phyloP scores from a whole-genome alignment of 2,113 vertebrate species.

The Peromyscus leucopus region DNA sequence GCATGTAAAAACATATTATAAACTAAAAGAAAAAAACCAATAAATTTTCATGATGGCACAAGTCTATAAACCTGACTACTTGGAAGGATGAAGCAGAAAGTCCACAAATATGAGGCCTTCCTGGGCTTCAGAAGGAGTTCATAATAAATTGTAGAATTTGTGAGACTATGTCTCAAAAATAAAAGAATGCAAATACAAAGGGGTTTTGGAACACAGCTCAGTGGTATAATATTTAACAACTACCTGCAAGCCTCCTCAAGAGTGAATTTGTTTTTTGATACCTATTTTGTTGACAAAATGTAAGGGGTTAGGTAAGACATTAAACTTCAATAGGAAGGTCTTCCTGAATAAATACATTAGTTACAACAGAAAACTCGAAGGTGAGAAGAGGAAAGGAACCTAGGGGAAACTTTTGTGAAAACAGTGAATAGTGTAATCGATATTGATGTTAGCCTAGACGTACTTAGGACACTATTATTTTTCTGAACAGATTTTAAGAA shows the following conservation, averaged over 20 bases:
- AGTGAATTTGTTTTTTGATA: neutral
- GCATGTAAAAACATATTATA: neutral
- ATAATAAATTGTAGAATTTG: too few species aligned
- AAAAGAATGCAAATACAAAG: neutral
- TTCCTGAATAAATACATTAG: neutral
- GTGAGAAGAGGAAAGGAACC: neutral
- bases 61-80: neutral
- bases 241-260: neutral
- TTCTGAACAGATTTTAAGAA: neutral
- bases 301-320: neutral
- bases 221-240: neutral
- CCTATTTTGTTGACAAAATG: neutral
- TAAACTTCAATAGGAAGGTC: neutral
- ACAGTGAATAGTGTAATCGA: neutral
- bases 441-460: neutral
- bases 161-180: neutral
- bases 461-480: neutral
- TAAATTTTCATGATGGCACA: too few species aligned
- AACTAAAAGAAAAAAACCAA: neutral
- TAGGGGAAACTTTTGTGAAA: neutral
- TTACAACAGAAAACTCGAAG: too few species aligned
- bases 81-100: neutral
- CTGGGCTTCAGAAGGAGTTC: neutral
- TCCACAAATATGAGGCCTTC: fast-evolving
- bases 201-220: neutral